phyloP scores from a whole-genome alignment of 2,113 vertebrate genomes.

The Rhinopomastus cyanomelas region DNA sequence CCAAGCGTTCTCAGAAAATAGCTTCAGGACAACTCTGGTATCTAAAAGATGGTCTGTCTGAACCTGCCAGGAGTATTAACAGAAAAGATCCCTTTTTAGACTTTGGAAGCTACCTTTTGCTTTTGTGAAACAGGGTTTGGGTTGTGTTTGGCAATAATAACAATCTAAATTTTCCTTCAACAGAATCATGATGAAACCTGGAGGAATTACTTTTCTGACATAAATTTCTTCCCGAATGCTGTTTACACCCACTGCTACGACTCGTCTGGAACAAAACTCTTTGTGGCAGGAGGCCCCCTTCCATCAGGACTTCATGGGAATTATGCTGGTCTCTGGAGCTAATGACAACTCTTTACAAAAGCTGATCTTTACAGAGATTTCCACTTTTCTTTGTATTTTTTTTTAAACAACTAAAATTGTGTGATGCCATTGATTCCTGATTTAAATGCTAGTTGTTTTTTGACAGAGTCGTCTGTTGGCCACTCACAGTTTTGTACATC shows the following conservation, averaged over 20 bases:
- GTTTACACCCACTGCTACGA: slow-evolving; percentile 99
- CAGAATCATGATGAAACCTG: slow-evolving; percentile 98
- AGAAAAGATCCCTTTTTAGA: neutral
- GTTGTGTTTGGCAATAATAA: neutral
- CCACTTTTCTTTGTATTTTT: neutral
- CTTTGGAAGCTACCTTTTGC: neutral
- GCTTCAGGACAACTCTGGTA: neutral
- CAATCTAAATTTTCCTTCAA: slow-evolving; percentile 18
- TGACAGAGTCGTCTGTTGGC: slow-evolving; percentile 28
- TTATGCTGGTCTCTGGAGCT: slow-evolving; percentile 98
- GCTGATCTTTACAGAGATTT: slow-evolving; percentile 69
- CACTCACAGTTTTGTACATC: slow-evolving; percentile 58
- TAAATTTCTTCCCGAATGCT: slow-evolving; percentile 95
- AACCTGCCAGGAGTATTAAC: neutral
- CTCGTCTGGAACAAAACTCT: slow-evolving; percentile 95
- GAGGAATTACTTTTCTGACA: slow-evolving; percentile 98
- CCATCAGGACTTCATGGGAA: slow-evolving; percentile 98
- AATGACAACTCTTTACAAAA: slow-evolving; percentile 72
- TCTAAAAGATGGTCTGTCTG: neutral
- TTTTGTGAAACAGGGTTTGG: neutral
- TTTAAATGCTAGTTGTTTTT: slow-evolving; percentile 53
- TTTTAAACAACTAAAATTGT: slow-evolving; percentile 58
- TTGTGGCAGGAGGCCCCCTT: slow-evolving; percentile 95
- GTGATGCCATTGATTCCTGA: slow-evolving; percentile 59
- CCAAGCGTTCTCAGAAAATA: neutral